Conservation (phyloP, 2,113 vertebrate species). For the Lophotis ruficrista region DNA sequence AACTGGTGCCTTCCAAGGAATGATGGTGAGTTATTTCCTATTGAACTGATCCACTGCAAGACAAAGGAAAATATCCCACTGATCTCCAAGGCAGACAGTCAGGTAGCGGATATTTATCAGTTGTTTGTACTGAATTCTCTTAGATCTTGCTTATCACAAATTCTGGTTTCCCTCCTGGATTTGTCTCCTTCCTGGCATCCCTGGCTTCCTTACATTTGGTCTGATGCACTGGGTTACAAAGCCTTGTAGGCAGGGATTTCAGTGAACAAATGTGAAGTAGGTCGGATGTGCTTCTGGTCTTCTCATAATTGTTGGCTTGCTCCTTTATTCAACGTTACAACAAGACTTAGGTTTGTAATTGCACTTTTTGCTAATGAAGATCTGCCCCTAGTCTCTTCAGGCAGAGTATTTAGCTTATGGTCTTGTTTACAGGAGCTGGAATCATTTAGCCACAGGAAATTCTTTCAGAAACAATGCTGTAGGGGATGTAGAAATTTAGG, state of each 20-base stretch:
- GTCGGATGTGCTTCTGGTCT: not conserved
- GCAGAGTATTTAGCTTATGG: not conserved
- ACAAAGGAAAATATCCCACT: not conserved
- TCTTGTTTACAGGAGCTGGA: not conserved
- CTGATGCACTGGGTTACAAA: accelerated
- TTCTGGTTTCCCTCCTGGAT: not conserved
- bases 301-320: not conserved
- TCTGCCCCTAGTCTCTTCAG: not conserved
- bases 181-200: not conserved
- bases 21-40: not conserved
- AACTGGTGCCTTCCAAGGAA: not conserved
- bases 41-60: not conserved
- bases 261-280: accelerated
- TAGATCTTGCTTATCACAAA: not conserved
- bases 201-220: not conserved
- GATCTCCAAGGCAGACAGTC: not conserved
- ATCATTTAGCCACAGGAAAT: not conserved
- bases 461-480: not conserved
- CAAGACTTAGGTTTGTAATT: not conserved
- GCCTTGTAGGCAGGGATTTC: not conserved
- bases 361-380: not conserved
- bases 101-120: not conserved
- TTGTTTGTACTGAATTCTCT: not conserved
- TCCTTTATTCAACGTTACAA: not conserved
- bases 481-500: not conserved